Evolutionary conservation across 30 jellyfish, hydroid and myxozoan species (phyloP).

Genomic region (Turritopsis dohrnii): DNA sequence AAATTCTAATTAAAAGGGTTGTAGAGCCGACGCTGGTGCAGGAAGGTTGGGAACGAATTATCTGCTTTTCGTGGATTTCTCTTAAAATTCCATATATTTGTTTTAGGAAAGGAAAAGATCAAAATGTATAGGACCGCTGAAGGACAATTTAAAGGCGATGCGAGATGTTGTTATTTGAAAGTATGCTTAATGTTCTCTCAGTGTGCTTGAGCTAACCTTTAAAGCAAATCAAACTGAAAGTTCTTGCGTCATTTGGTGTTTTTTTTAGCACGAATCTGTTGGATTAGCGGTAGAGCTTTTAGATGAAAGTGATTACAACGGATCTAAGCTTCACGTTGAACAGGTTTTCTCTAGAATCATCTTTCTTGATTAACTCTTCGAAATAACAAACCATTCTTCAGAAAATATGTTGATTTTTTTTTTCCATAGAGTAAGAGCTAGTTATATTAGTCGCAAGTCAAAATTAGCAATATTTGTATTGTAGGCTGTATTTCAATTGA

Average conservation of each 20-base stretch:
- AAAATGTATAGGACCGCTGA: constrained; percentile 62
- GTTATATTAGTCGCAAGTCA: too few relatives aligned
- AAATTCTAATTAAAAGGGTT: too few relatives aligned
- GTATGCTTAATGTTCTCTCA: too few relatives aligned
- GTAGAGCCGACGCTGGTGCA: too few relatives aligned
- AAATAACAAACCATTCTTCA: too few relatives aligned
- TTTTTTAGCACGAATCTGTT: constrained; percentile 84
- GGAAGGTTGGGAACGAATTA: not conserved
- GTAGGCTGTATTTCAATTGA: constrained; percentile 90
- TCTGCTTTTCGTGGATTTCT: not conserved
- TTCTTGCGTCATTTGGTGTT: not conserved
- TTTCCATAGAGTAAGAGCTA: too few relatives aligned
- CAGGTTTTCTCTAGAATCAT: constrained; percentile 45
- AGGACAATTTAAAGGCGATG: constrained; percentile 93
- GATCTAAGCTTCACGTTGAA: constrained; percentile 67
- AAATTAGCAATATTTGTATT: not conserved
- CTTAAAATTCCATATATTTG: not conserved
- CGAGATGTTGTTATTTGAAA: constrained; percentile 90
- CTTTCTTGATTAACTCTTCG: too few relatives aligned
- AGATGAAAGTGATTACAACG: constrained; percentile 80
- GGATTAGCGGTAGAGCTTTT: constrained; percentile 67
- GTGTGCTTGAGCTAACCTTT: not conserved
- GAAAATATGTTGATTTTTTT: too few relatives aligned
- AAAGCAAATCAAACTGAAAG: not conserved
- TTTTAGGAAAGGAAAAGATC: constrained; percentile 57